These are phyloP conservation scores for Phalacrocorax brasilianus DNA, from an alignment of 2,113 vertebrate species.

Conservation along the genomic window DNA sequence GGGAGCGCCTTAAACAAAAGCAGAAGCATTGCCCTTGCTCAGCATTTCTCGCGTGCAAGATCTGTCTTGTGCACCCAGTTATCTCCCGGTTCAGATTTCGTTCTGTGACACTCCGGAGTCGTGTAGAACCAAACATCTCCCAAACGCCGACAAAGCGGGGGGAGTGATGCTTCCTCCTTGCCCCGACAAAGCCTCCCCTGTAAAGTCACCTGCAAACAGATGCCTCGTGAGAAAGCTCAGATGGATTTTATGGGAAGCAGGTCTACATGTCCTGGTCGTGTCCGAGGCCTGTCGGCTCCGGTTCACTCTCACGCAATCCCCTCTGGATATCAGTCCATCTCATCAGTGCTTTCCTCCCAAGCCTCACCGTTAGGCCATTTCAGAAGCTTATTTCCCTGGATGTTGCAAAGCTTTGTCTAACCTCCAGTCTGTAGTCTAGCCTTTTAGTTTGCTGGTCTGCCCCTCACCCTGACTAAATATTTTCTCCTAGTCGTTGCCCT, in stretches of 20 bases:
- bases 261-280: rapidly evolving
- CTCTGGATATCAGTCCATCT: neutral
- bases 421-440: neutral
- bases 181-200: neutral
- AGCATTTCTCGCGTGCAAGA: neutral
- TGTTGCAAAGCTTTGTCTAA: neutral
- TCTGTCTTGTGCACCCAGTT: neutral
- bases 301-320: rapidly evolving
- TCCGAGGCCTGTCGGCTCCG: neutral
- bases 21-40: neutral
- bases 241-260: neutral
- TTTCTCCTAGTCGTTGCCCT: neutral
- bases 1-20: neutral
- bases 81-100: neutral
- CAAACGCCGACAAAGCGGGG: rapidly evolving
- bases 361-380: neutral
- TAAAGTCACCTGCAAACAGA: neutral
- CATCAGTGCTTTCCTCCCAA: neutral
- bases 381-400: neutral
- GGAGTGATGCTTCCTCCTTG: neutral
- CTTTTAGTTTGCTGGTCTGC: neutral
- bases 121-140: neutral
- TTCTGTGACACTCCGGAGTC: neutral
- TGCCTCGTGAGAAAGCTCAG: neutral
- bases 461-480: neutral